Evolutionary conservation across 1,140 invertebrate species (phyloP).

Genomic region (Lithobius niger): DNA sequence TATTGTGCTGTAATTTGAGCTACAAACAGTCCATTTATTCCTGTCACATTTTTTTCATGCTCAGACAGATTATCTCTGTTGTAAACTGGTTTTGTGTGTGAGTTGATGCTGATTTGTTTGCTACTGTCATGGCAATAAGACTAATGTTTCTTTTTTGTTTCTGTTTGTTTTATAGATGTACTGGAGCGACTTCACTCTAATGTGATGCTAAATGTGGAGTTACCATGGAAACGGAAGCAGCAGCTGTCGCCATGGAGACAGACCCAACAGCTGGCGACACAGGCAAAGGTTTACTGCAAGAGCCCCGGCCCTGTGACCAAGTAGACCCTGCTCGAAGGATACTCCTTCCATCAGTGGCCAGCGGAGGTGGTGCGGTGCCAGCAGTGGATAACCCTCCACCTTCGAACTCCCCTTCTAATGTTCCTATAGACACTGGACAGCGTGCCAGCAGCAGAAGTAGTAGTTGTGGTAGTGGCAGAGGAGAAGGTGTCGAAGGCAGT

Average conservation of each 20-base stretch:
- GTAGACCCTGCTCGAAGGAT: background rate
- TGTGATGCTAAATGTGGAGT: conserved; percentile 13
- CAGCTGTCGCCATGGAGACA: conserved; percentile 16
- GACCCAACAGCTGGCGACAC: conserved; percentile 10
- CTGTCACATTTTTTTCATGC: background rate
- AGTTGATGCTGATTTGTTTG: background rate
- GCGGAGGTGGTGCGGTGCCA: background rate
- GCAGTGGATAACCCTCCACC: background rate
- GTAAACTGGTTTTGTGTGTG: background rate
- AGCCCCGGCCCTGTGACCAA: conserved; percentile 2
- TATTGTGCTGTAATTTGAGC: too few species aligned
- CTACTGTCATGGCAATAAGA: background rate
- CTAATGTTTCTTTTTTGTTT: conserved; percentile 2
- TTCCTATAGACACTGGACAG: conserved; percentile 11
- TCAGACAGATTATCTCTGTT: background rate
- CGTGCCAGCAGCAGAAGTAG: background rate
- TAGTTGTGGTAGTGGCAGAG: background rate
- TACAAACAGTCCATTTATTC: too few species aligned
- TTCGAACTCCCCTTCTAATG: background rate
- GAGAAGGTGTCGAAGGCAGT: background rate
- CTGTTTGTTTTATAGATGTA: conserved; percentile 6
- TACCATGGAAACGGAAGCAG: conserved; percentile 10
- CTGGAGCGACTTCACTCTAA: background rate
- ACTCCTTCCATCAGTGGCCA: background rate
- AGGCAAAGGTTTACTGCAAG: conserved; percentile 6